Conservation (phyloP, 2,888 invertebrate genomes). For the Lepeophtheirus nordmannii region DNA sequence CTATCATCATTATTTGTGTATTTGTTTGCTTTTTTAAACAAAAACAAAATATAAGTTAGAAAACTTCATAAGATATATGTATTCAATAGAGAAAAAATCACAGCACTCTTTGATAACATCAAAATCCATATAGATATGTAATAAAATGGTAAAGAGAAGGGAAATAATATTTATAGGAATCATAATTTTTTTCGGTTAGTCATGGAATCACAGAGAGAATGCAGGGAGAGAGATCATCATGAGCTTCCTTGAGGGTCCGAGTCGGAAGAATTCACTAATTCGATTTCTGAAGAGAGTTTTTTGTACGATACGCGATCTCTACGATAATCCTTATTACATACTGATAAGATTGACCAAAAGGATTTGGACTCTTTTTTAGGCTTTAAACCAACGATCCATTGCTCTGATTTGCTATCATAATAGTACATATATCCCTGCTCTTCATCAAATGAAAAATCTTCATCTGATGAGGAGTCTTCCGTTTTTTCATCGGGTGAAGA, state of each 20-base stretch:
- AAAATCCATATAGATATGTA: too few relatives aligned
- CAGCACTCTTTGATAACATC: too few relatives aligned
- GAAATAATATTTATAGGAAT: too few relatives aligned
- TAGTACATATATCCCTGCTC: not conserved
- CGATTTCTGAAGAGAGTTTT: not conserved
- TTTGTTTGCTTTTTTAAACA: too few relatives aligned
- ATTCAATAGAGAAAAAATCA: too few relatives aligned
- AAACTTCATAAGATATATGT: too few relatives aligned
- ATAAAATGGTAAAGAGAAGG: too few relatives aligned
- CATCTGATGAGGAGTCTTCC: not conserved
- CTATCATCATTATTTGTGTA: too few relatives aligned
- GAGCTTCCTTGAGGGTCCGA: not conserved
- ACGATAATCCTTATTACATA: not conserved
- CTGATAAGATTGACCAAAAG: not conserved
- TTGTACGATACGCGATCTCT: not conserved
- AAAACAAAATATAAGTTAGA: too few relatives aligned
- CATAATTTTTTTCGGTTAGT: too few relatives aligned
- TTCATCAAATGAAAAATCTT: not conserved
- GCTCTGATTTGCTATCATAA: not conserved
- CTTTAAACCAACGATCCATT: not conserved
- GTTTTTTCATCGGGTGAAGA: not conserved
- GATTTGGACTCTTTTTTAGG: not conserved
- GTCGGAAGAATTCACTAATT: not conserved
- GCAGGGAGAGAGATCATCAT: too few relatives aligned
- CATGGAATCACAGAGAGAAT: too few relatives aligned